phyloP scores from a whole-genome alignment of 2,888 invertebrate species.

The Trichogramma dendrolimi region DNA sequence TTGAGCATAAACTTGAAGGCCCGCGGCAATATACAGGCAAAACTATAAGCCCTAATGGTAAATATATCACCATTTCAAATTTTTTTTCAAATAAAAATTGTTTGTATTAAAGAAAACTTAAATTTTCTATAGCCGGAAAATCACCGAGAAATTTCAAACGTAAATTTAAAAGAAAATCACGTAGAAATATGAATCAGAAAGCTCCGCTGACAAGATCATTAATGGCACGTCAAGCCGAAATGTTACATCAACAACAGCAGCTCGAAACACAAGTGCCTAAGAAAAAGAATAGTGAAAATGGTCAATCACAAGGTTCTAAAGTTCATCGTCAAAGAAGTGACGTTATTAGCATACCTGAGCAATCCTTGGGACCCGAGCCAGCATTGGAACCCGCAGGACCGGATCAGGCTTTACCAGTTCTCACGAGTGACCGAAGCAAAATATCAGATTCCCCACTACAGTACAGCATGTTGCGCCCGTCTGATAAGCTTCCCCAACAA shows the following conservation, averaged over 20 bases:
- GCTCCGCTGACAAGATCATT: conserved; percentile 44
- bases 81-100: neutral
- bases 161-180: conserved; percentile 51
- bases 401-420: conserved; percentile 54
- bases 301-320: conserved; percentile 46
- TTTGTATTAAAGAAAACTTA: conserved; percentile 5
- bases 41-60: conserved; percentile 50
- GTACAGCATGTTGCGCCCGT: conserved; percentile 52
- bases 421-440: conserved; percentile 50
- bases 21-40: conserved; percentile 58
- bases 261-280: conserved; percentile 12
- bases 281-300: conserved; percentile 39
- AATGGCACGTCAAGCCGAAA: conserved; percentile 10
- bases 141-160: conserved; percentile 53
- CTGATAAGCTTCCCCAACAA: conserved; percentile 24
- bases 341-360: conserved; percentile 46
- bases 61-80: conserved; percentile 12
- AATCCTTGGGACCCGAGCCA: conserved; percentile 55
- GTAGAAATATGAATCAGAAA: conserved; percentile 52
- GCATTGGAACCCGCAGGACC: conserved; percentile 58
- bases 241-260: conserved; percentile 9
- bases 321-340: conserved; percentile 47
- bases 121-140: conserved; percentile 40
- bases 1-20: conserved; percentile 86
- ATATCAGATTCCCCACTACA: conserved; percentile 47